Evolutionary conservation across 2,888 invertebrate genomes (phyloP).

Genomic region (Drosophila algonquin): DNA sequence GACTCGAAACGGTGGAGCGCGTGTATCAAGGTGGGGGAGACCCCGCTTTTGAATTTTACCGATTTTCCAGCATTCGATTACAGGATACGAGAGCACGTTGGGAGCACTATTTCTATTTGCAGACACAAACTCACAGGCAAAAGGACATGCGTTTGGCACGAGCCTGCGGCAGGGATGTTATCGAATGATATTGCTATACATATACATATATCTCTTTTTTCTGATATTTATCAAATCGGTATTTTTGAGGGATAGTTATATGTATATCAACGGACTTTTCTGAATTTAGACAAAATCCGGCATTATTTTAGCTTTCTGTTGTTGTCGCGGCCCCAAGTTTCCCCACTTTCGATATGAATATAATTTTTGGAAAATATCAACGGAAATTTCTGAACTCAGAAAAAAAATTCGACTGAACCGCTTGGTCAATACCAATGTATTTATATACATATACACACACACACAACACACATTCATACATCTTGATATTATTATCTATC

Average conservation of each 20-base stretch:
- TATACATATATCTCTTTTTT: slow-evolving; percentile 6
- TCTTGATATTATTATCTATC: no score
- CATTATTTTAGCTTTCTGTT: background rate
- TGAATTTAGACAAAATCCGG: background rate
- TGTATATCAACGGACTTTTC: background rate
- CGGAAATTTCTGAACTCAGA: no score
- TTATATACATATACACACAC: no score
- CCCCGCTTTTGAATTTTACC: slow-evolving; percentile 2
- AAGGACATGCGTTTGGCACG: slow-evolving; percentile 70
- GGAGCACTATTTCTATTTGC: slow-evolving; percentile 5
- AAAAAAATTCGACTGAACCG: no score
- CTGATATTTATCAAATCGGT: background rate
- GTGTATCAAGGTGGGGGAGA: background rate
- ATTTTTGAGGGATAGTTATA: background rate
- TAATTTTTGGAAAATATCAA: no score
- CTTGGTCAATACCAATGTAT: no score
- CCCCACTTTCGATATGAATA: background rate
- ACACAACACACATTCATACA: no score
- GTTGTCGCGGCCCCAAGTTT: background rate
- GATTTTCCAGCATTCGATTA: background rate
- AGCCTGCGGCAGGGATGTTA: slow-evolving; percentile 49
- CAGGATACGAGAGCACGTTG: background rate
- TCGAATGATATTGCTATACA: slow-evolving; percentile 17
- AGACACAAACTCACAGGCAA: slow-evolving; percentile 47
- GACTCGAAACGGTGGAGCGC: background rate